Evolutionary conservation across 2,888 invertebrate genomes (phyloP), one percentile per base, ranked within the genome.

Genomic region (Petrolisthes manimaculis): DNA sequence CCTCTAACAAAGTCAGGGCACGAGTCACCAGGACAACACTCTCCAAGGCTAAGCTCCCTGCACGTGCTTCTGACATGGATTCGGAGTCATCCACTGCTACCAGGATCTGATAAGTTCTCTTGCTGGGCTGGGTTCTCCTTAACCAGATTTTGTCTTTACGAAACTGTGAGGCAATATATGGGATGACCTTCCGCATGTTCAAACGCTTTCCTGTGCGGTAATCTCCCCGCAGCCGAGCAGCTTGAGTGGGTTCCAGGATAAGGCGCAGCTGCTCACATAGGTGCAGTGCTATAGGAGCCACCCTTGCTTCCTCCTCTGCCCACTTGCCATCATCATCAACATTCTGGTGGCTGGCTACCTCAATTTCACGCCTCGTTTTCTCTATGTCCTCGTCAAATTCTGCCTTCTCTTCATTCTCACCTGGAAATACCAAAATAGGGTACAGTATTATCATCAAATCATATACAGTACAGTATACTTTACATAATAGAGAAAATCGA

Each of bases 121-220:
- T 97, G 0, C 97, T 97, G 0, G 98, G 98, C 93, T 98, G 98
- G 0, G 98, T 99, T 86, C 99, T 94, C 18, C 99, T 94, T 92
- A 99, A 93, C 99, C 99, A 99, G 92, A 99, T 99, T 93, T 99
- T 98, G 93, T 99, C 99, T 93, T 99, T 99, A 78, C 99, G 95
- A 94, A 99, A 99, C 93, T 99, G 97, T 90, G 99, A 99, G 24
- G 99, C 99, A 91, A 99, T 98, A 94, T 99, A 99, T 0, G 99
- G 97, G 92, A 99, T 98, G 86, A 99, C 94, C 92, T 97, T 97
- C 79, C 99, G 95, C 99, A 99, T 99, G 93, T 99, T 99, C 84
- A 99, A 96, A 8, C 99, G 95, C 90, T 98, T 96, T 0, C 99
- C 99, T 0, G 98, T 99, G 84, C 98, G 95, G 93, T 97, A 99